Base-by-base conservation (phyloP, 1,140 invertebrate species). In the Meloidogyne hapla region DNA sequence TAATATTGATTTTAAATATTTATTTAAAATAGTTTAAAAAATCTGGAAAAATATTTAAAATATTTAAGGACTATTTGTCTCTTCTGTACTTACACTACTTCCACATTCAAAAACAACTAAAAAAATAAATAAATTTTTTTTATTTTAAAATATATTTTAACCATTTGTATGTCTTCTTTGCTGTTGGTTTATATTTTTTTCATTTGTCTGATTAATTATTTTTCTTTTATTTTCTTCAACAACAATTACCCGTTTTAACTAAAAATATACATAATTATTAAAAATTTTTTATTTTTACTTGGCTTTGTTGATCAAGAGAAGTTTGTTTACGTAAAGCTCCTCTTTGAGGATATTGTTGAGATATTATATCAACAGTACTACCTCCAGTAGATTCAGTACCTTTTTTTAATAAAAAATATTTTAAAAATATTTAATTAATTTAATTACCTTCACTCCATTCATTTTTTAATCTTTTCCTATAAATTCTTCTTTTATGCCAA, bases 361-460 rank as follows among this genome's bases (percentile, higher is more conserved):
- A n/a, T 56, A 56, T n/a, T 8, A 13, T 42, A 42, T 56, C 48
- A 56, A 56, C 8, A 5, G 48, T 56, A 56, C 48, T 56, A n/a
- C 48, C 48, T 8, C 48, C 48, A 56, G 48, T 56, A n/a, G 48
- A 56, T 8, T 56, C 48, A 56, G 48, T 56, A n/a, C 48, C 48
- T 56, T 56, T 56, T n/a, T 12, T 42, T 10, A 42, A 42, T 13
- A 42, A 13, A 42, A 42, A 13, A 10, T 42, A 12, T 42, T 9
- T 13, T 13, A 12, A 42, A 42, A 12, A 48, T 18, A 2, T 18
- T 18, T 48, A 18, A 1, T 69, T 18, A 38, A 6, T n/a, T 12
- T n/a, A 21, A 68, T 13, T 69, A 70, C 69, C 69, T 70, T 70
- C 69, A 28, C 69, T 70, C 69, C 69, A 70, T 45, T 70, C 69